Evolutionary conservation across 2,113 vertebrate genomes (phyloP), one percentile per base, ranked within the genome.

Genomic region (Ameiurus melas): DNA sequence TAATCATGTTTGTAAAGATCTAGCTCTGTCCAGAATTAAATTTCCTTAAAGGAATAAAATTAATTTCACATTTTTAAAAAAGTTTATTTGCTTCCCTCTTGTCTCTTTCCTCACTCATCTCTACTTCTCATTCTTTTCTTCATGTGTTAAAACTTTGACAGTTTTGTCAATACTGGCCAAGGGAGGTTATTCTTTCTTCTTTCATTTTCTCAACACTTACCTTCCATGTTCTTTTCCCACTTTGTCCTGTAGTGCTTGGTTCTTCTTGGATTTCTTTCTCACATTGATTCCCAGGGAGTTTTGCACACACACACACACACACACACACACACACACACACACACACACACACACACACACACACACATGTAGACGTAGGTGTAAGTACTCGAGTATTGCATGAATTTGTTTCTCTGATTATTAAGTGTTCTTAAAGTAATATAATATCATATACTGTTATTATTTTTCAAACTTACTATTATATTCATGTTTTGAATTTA

Each of bases 111-210:
- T 73, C n/a, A 53, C 39, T 66, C 66, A 16, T 58, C 13, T 66
- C 47, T 73, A 47, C 57, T 66, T 79, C 25, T 55, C 83, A 43
- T 22, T 85, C 55, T 53, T 81, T 30, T 77, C 64, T 85, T 84
- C 86, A 82, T 77, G 55, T 82, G 89, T 83, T 88, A 83, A 90
- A 80, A 64, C 77, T 43, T 82, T 85, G 89, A 85, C 75, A 17
- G 68, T 82, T 83, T 77, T 1, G 51, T 88, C 89, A 88, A 85
- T 90, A 88, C 47, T 85, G 83, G 86, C 78, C 78, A 51, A 19
- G 80, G 43, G 47, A 43, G 30, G 17, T 36, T 85, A 47, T 85
- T 83, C 27, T 82, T 88, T 87, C 75, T 83, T 78, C 1, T 87
- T 90, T 79, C 12, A 60, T 86, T 83, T 83, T 86, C 20, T 85